phyloP scores from a whole-genome alignment of 1,140 invertebrate species.

The Ceratina japonica region DNA sequence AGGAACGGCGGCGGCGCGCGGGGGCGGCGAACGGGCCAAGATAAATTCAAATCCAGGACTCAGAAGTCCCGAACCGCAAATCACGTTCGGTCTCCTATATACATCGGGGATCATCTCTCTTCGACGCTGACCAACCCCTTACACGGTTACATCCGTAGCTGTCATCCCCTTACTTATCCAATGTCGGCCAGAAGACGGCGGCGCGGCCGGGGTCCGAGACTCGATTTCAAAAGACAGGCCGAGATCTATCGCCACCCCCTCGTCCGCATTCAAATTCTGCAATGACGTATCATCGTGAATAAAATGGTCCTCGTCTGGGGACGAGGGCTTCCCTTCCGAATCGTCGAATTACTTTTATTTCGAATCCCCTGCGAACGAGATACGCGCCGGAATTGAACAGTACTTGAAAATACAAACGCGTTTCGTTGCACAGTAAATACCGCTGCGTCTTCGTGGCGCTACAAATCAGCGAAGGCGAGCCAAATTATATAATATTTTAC shows the following conservation, averaged over 20 bases:
- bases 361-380: too few relatives aligned
- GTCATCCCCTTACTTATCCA: slow-evolving; percentile 73
- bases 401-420: neutral
- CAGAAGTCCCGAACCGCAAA: slow-evolving; percentile 72
- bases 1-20: slow-evolving; percentile 9
- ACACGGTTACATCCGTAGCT: slow-evolving; percentile 62
- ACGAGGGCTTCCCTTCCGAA: neutral
- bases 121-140: slow-evolving; percentile 71
- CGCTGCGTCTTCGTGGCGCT: neutral
- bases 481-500: too few relatives aligned
- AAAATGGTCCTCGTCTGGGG: neutral
- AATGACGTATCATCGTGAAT: slow-evolving; percentile 25
- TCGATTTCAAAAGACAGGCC: slow-evolving; percentile 63
- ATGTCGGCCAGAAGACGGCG: slow-evolving; percentile 58
- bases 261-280: slow-evolving; percentile 18
- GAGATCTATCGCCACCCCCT: slow-evolving; percentile 47
- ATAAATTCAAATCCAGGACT: slow-evolving; percentile 76
- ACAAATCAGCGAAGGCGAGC: slow-evolving; percentile 1
- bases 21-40: slow-evolving; percentile 58
- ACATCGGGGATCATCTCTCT: slow-evolving; percentile 74
- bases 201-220: slow-evolving; percentile 44
- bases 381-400: too few relatives aligned
- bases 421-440: neutral
- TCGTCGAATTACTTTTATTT: neutral
- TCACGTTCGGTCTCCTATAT: slow-evolving; percentile 72